Percentiles rank a stretch among this genome's conserved stretches.
These are phyloP conservation scores for Petrocephalus schoutedeni DNA, from an alignment of 2,797 vertebrate species.

Conservation along the genomic window DNA sequence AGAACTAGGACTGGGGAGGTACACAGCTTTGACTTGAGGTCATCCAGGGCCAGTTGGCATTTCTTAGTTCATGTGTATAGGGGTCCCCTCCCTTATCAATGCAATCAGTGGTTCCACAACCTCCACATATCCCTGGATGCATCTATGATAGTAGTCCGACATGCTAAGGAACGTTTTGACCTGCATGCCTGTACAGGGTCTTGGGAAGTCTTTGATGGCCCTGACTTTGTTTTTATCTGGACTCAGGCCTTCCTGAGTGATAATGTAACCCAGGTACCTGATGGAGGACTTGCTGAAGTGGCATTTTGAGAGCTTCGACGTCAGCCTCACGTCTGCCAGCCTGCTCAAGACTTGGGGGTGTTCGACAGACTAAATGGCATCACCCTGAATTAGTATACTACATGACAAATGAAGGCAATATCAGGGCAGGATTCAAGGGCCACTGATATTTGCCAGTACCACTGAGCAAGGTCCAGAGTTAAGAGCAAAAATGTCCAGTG, in stretches of 20 bases:
- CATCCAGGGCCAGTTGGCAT: not conserved
- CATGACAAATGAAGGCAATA: not conserved
- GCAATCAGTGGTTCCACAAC: not conserved
- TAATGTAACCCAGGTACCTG: not conserved
- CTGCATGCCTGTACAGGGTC: not conserved
- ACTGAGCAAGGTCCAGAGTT: not conserved
- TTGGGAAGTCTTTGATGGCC: not conserved
- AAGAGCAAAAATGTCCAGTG: not conserved
- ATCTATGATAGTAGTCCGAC: not conserved
- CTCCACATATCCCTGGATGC: not conserved
- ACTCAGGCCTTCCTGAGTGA: not conserved
- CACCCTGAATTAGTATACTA: not conserved
- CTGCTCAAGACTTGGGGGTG: not conserved
- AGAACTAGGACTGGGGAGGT: too few relatives aligned
- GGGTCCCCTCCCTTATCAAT: not conserved
- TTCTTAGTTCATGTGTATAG: not conserved
- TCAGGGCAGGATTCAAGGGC: not conserved
- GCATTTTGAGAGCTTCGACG: not conserved
- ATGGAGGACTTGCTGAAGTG: not conserved
- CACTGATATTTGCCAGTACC: not conserved
- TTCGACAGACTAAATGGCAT: not conserved
- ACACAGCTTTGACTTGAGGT: too few relatives aligned
- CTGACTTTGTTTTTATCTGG: not conserved
- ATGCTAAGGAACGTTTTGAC: not conserved
- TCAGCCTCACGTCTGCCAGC: not conserved